Conservation (phyloP, 1,140 invertebrate species). For the Parasteatoda tepidariorum region DNA sequence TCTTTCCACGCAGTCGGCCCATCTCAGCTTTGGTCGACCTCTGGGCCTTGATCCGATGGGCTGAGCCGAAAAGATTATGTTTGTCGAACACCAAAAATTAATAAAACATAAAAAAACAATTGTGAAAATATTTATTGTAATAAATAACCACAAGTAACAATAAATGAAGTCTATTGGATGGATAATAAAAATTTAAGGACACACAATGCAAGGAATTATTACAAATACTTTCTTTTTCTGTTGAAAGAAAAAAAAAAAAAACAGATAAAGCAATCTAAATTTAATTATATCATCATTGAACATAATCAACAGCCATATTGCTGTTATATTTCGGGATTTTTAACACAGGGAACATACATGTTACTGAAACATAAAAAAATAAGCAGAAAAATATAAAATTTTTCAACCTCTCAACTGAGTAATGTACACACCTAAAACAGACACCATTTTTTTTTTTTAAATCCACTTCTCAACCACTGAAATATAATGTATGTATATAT, state of each 20-base stretch:
- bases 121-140: background rate
- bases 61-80: too few species aligned
- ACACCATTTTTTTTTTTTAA: too few species aligned
- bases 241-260: background rate
- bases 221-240: background rate
- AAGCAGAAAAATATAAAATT: background rate
- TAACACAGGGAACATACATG: background rate
- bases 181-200: background rate
- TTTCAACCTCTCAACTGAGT: background rate
- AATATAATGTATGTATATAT: too few species aligned
- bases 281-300: background rate
- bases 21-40: too few species aligned
- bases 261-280: background rate
- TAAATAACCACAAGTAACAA: background rate
- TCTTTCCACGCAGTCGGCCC: too few species aligned
- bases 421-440: background rate
- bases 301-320: background rate
- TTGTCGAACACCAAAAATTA: too few species aligned
- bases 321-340: background rate
- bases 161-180: background rate
- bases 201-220: background rate
- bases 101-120: background rate
- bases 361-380: background rate
- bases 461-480: background rate
- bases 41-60: too few species aligned